Conservation (phyloP, 2,113 vertebrate species). For the Acanthisitta chloris region DNA sequence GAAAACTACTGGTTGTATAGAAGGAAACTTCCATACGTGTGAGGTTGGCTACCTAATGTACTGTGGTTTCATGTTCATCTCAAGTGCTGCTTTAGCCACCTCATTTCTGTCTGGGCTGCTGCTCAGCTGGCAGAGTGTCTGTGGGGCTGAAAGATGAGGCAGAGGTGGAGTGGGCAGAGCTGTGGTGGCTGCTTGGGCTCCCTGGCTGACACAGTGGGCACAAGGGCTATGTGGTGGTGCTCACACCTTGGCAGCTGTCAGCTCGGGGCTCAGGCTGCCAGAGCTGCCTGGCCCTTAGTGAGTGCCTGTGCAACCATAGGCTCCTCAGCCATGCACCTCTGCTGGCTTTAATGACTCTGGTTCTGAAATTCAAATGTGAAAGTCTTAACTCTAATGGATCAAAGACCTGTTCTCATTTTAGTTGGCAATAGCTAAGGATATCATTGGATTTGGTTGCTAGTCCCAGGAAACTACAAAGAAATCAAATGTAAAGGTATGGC, state of each 20-base stretch:
- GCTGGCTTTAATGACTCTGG: background rate
- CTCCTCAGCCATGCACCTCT: background rate
- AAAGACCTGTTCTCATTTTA: background rate
- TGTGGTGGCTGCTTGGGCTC: background rate
- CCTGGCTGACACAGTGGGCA: background rate
- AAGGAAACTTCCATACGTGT: background rate
- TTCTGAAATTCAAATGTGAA: slow-evolving; percentile 55
- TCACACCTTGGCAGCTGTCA: too few relatives aligned
- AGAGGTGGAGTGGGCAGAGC: background rate
- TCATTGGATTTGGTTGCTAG: background rate
- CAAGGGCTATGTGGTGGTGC: background rate
- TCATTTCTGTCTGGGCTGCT: background rate
- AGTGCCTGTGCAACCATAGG: slow-evolving; percentile 29
- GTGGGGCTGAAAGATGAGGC: background rate
- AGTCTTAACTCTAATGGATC: slow-evolving; percentile 1
- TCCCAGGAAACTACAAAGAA: background rate
- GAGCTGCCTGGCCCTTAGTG: too few relatives aligned
- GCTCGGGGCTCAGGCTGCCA: too few relatives aligned
- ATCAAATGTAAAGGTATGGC: background rate
- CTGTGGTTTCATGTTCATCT: slow-evolving; percentile 11
- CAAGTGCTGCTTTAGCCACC: background rate
- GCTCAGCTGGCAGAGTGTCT: background rate
- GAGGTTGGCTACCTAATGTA: background rate
- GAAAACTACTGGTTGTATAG: background rate
- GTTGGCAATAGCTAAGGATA: background rate